phyloP scores from a whole-genome alignment of 2,113 vertebrate genomes.

The Seriola aureovittata region DNA sequence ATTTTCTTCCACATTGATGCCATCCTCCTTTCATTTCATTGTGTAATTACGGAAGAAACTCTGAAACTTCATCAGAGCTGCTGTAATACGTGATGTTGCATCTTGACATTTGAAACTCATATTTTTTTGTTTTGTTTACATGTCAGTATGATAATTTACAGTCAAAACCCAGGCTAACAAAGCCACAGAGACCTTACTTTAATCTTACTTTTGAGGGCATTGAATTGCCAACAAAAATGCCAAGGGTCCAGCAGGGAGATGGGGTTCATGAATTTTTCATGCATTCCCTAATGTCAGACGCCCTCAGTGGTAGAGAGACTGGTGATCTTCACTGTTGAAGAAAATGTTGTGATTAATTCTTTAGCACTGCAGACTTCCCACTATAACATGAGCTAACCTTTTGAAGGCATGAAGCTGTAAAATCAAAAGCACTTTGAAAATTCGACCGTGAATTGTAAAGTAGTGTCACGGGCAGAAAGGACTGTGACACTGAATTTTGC shows the following conservation, averaged over 20 bases:
- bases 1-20: not conserved
- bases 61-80: not conserved
- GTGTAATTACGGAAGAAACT: not conserved
- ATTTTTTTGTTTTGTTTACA: slow-evolving; percentile 5
- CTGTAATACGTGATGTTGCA: slow-evolving; percentile 1
- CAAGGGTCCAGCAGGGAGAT: slow-evolving; percentile 52
- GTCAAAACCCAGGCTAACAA: not conserved
- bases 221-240: slow-evolving; percentile 65
- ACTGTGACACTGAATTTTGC: not conserved
- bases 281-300: slow-evolving; percentile 57
- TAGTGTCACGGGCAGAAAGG: not conserved
- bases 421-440: slow-evolving; percentile 20
- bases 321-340: slow-evolving; percentile 28
- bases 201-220: slow-evolving; percentile 36
- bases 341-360: slow-evolving; percentile 63
- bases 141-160: slow-evolving; percentile 13
- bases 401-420: slow-evolving; percentile 28
- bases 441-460: not conserved
- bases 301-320: slow-evolving; percentile 33
- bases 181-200: slow-evolving; percentile 5
- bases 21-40: not conserved
- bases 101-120: not conserved
- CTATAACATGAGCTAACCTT: slow-evolving; percentile 17
- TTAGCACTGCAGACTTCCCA: slow-evolving; percentile 29
- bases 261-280: slow-evolving; percentile 68